Evolutionary conservation across 2,888 invertebrate species (phyloP), one percentile per base, ranked within the genome.

Genomic region (Metellina segmentata): DNA sequence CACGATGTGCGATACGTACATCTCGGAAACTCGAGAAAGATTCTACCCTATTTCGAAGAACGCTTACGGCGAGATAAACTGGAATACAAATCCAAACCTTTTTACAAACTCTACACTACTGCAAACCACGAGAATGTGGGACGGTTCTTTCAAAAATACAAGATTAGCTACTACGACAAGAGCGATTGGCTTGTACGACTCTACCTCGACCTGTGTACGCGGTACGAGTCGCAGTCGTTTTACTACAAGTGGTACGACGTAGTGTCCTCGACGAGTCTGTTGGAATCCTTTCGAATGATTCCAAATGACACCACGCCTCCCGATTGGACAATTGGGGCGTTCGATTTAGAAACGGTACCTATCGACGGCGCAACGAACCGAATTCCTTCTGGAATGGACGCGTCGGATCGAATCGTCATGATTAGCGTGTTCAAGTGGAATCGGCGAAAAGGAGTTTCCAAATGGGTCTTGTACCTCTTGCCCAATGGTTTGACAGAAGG

Each of bases 341-440:
- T 87, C 53, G 87, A 87, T 53, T 71, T 87, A 9, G 87, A 87
- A 71, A 87, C 87, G 5, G 87, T 87, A 4, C 79, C 87, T 0
- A 79, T 87, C 79, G 52, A 79, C 11, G 79, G 87, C 0, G 53
- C 2, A 5, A n/a, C n/a, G n/a, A 13, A 79, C 7, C 79, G 87
- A 0, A 20, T 87, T 51, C 87, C 81, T 7, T 48, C 13, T 6
- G 87, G 87, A 0, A 34, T 53, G 2, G 72, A 87, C 1, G 1
- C 11, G 16, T n/a, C 72, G 0, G 79, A 87, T 87, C 13, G n/a
- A 48, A 86, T 86, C 51, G 86, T 78, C 19, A 78, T 78, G 78
- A 78, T 86, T n/a, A 78, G 86, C 9, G 6, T 86, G 13, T 69
- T 74, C 52, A 86, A 70, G 51, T 86, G 86, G 86, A 82, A 79